Evolutionary conservation across 2,797 vertebrate genomes (phyloP).

Genomic region (Masticophis lateralis): DNA sequence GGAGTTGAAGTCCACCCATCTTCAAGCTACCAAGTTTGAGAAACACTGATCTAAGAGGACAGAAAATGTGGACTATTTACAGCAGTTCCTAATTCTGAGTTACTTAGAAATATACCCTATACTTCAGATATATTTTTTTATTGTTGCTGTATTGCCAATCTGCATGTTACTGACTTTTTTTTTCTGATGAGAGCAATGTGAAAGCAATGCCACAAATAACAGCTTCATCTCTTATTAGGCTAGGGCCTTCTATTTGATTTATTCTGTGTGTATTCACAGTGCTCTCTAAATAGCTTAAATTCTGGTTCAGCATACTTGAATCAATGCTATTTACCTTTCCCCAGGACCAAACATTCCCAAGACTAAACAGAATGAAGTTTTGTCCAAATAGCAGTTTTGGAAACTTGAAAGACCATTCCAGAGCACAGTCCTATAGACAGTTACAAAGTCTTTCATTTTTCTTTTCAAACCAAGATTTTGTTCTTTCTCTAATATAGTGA

Average conservation of each 20-base stretch:
- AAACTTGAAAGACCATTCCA: background rate
- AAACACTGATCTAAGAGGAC: background rate
- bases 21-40: no score
- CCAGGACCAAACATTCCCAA: background rate
- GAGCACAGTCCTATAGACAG: background rate
- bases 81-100: background rate
- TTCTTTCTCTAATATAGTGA: background rate
- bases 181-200: background rate
- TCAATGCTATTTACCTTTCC: constrained; percentile 8
- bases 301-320: background rate
- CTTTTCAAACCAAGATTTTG: background rate
- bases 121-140: constrained; percentile 5
- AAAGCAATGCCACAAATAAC: constrained; percentile 10
- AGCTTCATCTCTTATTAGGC: background rate
- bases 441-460: background rate
- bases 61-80: background rate
- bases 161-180: background rate
- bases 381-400: background rate
- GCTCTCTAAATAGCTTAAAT: background rate
- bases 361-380: background rate
- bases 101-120: background rate
- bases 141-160: background rate
- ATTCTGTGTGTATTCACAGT: background rate
- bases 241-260: constrained; percentile 2
- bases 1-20: no score